Evolutionary conservation across 2,888 invertebrate species (phyloP), one percentile per base, ranked within the genome.

Genomic region (Leptopilina myrica): DNA sequence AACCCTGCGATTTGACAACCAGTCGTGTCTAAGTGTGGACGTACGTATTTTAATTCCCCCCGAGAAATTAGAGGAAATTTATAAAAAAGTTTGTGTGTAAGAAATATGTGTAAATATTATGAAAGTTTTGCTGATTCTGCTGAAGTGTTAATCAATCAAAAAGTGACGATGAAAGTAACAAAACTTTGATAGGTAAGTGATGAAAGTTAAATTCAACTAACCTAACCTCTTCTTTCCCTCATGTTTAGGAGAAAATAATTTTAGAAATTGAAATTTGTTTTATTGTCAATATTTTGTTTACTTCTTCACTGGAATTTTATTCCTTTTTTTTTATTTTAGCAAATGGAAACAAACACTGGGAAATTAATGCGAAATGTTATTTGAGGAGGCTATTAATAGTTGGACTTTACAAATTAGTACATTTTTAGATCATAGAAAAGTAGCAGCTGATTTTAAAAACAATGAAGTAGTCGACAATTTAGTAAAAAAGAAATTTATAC

Each of bases 381-480:
- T 53, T 12, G 20, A 53, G 20, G 49, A 26, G 9, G 53, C 26
- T 73, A 56, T 73, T 33, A 73, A 73, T 73, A 73, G 53, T 26
- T 73, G 56, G 73, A 5, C 56, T 9, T 14, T 12, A 20, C 33
- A 73, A 73, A n/a, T 73, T 9, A 73, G 33, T 53, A 33, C 33
- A n/a, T 9, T 56, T 33, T 56, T 73, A n/a, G 73, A 73, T 33
- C 56, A 15, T 8, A n/a, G 20, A 56, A 73, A 73, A 7, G 26
- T 56, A 5, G 33, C 3, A 8, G 14, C 53, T n/a, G 26, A 73
- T 26, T 8, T 56, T 56, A 33, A 33, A 73, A 73, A n/a, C 14
- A 56, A 73, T 33, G 9, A 14, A 11, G 33, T n/a, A 43, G 15
- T 46, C n/a, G 33, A 73, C 11, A 9, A 40, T 33, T 14, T 46